These are phyloP conservation scores for Pomacea canaliculata DNA, from an alignment of 2,888 invertebrate species.

Conservation along the genomic window DNA sequence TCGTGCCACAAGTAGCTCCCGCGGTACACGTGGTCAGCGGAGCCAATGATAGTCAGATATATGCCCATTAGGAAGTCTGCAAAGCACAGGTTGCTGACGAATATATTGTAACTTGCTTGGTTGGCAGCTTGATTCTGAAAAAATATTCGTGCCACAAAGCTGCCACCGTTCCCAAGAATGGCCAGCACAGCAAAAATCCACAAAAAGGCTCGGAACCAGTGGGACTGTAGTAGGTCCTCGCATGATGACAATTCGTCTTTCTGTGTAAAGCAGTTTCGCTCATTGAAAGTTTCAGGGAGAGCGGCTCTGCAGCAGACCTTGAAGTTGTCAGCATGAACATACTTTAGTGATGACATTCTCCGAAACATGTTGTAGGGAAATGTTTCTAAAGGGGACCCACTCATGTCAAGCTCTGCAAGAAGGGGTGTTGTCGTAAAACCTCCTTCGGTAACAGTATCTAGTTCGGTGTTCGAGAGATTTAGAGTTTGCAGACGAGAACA, in stretches of 20 bases:
- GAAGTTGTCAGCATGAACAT: conserved; percentile 20
- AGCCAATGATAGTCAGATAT: conserved; percentile 42
- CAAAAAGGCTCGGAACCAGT: conserved; percentile 17
- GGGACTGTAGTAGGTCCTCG: conserved; percentile 20
- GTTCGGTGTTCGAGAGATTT: conserved; percentile 8
- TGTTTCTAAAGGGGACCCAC: background rate
- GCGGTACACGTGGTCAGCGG: conserved; percentile 42
- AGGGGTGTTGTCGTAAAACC: conserved; percentile 6
- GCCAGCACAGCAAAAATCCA: conserved; percentile 25
- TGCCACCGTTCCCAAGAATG: conserved; percentile 20
- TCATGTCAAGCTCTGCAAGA: conserved; percentile 13
- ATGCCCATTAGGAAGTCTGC: conserved; percentile 42
- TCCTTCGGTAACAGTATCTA: background rate
- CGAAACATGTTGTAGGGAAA: conserved; percentile 11
- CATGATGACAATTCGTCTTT: conserved; percentile 27
- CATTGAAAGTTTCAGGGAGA: conserved; percentile 8
- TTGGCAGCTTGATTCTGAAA: conserved; percentile 1
- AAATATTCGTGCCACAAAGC: conserved; percentile 24
- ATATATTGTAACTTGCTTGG: conserved; percentile 13
- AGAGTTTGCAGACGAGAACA: background rate
- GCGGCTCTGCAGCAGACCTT: conserved; percentile 19
- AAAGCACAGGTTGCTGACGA: conserved; percentile 25
- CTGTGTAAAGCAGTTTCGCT: conserved; percentile 16
- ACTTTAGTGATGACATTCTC: background rate
- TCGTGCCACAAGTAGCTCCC: conserved; percentile 45